A percentile compares a stretch with the other conserved stretches of the same genome.
These are phyloP conservation scores for Neodiprion virginianus DNA, from an alignment of 1,140 invertebrate species.

Conservation along the genomic window DNA sequence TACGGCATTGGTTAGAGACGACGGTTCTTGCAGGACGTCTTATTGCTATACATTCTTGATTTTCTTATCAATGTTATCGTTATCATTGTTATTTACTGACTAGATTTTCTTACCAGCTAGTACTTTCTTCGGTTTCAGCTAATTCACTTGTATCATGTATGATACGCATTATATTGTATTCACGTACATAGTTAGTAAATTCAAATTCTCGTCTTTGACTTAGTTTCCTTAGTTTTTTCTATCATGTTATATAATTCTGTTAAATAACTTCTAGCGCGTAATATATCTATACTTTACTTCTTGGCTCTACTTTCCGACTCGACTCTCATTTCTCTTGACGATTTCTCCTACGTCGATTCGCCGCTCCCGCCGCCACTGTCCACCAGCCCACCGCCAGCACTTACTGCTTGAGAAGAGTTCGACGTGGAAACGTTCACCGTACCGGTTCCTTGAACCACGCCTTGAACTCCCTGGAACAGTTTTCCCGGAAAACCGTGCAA, in stretches of 20 bases:
- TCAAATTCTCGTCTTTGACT: background rate
- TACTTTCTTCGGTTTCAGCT: background rate
- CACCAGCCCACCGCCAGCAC: slow-evolving; percentile 38
- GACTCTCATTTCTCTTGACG: background rate
- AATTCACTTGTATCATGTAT: background rate
- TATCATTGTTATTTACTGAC: slow-evolving; percentile 14
- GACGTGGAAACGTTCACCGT: slow-evolving; percentile 21
- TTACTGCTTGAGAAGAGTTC: slow-evolving; percentile 35
- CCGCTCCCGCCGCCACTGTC: slow-evolving; percentile 46
- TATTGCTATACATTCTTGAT: slow-evolving; percentile 33
- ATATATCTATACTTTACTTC: background rate
- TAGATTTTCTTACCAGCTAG: slow-evolving; percentile 25
- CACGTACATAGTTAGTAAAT: slow-evolving; percentile 19
- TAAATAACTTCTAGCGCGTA: too few relatives aligned
- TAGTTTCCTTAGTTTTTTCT: slow-evolving; percentile 11
- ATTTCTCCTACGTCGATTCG: slow-evolving; percentile 45
- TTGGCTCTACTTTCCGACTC: background rate
- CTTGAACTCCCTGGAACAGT: slow-evolving; percentile 58
- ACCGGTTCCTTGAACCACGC: slow-evolving; percentile 44
- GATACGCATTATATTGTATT: slow-evolving; percentile 6
- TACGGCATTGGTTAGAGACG: too few relatives aligned
- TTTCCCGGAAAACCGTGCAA: slow-evolving; percentile 58
- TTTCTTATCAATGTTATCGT: slow-evolving; percentile 24
- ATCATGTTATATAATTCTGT: too few relatives aligned
- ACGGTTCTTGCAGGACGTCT: slow-evolving; percentile 3